phyloP scores from a whole-genome alignment of 2,113 vertebrate genomes.

The Aramus guarauna region DNA sequence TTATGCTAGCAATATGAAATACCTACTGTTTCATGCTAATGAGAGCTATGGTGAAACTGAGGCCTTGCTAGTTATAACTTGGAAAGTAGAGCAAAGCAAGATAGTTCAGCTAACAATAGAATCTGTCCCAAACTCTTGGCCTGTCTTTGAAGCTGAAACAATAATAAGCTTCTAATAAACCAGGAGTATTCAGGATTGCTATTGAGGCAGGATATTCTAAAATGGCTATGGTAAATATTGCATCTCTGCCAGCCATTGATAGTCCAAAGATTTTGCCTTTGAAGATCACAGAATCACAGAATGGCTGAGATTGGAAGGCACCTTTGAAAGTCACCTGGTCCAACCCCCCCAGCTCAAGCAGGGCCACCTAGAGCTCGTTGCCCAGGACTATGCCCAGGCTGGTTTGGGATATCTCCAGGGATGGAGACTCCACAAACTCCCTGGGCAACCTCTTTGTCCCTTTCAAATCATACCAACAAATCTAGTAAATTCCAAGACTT shows the following conservation, averaged over 20 bases:
- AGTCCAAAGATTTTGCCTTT: neutral
- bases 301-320: neutral
- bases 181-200: neutral
- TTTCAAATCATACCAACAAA: neutral
- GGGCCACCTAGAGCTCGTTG: neutral
- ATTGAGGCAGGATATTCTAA: neutral
- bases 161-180: neutral
- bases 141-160: neutral
- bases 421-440: neutral
- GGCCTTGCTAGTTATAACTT: neutral
- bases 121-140: neutral
- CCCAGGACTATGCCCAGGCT: neutral
- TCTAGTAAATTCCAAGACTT: neutral
- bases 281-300: neutral
- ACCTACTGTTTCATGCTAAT: neutral
- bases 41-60: neutral
- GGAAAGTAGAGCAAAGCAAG: neutral
- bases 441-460: neutral
- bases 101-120: neutral
- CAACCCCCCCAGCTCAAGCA: neutral
- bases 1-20: neutral
- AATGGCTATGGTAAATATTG: neutral
- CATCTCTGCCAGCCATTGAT: neutral
- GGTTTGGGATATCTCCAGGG: neutral
- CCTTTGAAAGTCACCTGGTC: neutral